Conservation (phyloP, 1,140 invertebrate species). For the Drosophila yakuba region DNA sequence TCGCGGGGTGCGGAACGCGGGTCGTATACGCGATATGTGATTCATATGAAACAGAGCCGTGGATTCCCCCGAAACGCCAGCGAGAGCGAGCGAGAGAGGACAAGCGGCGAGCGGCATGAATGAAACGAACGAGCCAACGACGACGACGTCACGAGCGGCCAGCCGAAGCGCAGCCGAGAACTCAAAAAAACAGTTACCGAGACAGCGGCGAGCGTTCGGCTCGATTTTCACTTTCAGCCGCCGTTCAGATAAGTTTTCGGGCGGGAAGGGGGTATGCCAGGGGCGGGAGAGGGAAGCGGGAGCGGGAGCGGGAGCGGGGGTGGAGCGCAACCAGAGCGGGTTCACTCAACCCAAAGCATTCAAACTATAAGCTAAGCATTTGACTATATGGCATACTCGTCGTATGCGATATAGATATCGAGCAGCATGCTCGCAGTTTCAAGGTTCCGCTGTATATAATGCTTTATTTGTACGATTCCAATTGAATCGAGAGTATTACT, state of each 20-base stretch:
- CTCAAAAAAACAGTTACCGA: conserved; percentile 18
- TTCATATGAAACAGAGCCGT: conserved; percentile 29
- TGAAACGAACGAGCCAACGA: conserved; percentile 43
- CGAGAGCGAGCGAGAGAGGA: conserved; percentile 2
- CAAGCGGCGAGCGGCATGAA: conserved; percentile 45
- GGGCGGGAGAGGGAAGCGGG: neutral
- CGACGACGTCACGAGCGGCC: conserved; percentile 28
- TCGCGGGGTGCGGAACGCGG: neutral
- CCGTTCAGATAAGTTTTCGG: neutral
- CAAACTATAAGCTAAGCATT: neutral
- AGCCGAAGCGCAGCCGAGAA: conserved; percentile 10
- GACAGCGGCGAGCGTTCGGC: conserved; percentile 6
- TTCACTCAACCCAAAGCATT: conserved; percentile 38
- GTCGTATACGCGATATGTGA: conserved; percentile 39
- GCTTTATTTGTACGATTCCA: neutral
- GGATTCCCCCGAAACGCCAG: conserved; percentile 27
- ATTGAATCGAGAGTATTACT: too few species aligned
- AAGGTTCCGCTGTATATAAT: neutral
- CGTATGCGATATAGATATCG: conserved; percentile 7
- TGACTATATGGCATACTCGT: neutral
- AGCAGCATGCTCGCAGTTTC: neutral
- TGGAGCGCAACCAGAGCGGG: neutral
- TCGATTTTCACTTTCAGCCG: conserved; percentile 31
- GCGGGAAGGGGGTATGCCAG: neutral
- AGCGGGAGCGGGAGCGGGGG: neutral